A percentile compares a stretch with the other conserved stretches of the same genome.
phyloP scores from a whole-genome alignment of 92 coral and sea anemone species.

The Parazoanthus atlanticus region DNA sequence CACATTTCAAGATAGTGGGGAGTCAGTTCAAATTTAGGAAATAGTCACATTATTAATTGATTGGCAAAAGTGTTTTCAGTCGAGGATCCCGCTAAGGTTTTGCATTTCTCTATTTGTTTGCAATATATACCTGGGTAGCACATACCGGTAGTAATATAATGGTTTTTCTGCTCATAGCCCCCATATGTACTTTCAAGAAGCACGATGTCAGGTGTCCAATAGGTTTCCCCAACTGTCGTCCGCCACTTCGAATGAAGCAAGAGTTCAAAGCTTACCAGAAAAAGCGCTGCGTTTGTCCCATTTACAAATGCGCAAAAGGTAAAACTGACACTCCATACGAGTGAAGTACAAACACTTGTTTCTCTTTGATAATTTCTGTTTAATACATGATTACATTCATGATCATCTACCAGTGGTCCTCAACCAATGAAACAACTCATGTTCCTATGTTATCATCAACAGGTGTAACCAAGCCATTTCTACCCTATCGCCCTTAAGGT shows the following conservation, averaged over 20 bases:
- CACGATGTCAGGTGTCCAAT: not conserved
- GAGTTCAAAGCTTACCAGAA: not conserved
- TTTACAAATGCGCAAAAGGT: constrained; percentile 1
- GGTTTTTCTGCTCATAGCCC: no score
- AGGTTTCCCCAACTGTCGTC: not conserved
- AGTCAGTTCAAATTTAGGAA: no score
- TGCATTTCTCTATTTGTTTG: no score
- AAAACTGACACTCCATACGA: not conserved
- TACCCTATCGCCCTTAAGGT: not conserved
- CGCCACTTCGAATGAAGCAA: not conserved
- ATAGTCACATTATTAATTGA: no score
- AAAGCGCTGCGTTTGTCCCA: not conserved
- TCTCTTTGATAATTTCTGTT: not conserved
- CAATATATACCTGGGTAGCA: no score
- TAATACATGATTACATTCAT: no score
- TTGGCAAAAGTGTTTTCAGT: no score
- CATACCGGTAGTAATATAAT: no score
- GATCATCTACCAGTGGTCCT: no score
- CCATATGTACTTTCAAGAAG: not conserved
- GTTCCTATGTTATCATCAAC: not conserved
- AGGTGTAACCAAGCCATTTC: not conserved
- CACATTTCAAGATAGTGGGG: no score
- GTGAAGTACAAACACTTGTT: not conserved
- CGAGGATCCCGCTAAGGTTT: no score
- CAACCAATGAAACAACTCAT: no score